Conservation (phyloP, 35 echinoderm and acorn worm species). For the Lytechinus pictus region DNA sequence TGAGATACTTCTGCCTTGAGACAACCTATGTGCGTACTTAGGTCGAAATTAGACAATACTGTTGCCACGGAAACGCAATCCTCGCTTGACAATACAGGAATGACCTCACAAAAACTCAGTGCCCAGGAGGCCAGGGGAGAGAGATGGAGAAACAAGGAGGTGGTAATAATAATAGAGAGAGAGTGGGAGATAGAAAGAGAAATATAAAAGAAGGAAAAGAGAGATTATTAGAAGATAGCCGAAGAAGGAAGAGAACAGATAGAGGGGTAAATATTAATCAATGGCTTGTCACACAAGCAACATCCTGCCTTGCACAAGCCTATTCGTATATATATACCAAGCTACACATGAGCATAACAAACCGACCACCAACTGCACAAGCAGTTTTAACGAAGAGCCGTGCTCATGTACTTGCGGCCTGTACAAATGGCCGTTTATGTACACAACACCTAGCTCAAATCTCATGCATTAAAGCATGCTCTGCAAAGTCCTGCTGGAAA, state of each 20-base stretch:
- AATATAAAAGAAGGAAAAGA: too few species aligned
- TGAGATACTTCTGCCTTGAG: neutral
- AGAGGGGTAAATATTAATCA: neutral
- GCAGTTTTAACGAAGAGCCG: neutral
- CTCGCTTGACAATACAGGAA: neutral
- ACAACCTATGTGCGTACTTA: neutral
- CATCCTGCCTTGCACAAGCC: neutral
- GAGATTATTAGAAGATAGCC: too few species aligned
- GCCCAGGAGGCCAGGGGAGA: neutral
- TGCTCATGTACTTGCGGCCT: neutral
- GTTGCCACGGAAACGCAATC: neutral
- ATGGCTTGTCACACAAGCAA: neutral
- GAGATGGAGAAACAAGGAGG: neutral
- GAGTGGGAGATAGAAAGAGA: neutral
- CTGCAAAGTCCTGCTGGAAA: neutral
- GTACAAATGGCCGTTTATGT: neutral
- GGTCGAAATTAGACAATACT: neutral
- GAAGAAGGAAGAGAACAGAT: neutral
- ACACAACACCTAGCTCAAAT: neutral
- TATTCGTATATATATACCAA: neutral
- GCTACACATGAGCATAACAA: neutral
- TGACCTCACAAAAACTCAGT: conserved; percentile 10
- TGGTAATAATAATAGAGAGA: neutral
- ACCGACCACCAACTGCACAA: neutral
- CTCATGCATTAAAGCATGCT: neutral